phyloP scores from a whole-genome alignment of 2,113 vertebrate genomes.

The Coryphaenoides rupestris region DNA sequence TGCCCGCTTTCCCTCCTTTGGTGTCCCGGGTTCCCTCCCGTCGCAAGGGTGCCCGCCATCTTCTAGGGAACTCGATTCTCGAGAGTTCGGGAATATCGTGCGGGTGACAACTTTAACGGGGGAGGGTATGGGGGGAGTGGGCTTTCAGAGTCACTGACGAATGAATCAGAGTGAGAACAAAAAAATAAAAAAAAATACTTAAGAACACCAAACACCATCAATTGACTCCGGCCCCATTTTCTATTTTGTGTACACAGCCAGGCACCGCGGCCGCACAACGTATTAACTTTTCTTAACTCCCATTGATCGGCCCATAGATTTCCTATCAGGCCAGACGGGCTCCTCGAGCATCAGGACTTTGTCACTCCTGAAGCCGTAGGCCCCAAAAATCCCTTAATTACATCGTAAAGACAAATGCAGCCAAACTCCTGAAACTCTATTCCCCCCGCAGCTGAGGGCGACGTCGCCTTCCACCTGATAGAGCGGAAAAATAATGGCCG shows the following conservation, averaged over 20 bases:
- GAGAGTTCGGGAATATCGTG: constrained; percentile 18
- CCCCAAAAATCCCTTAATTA: constrained; percentile 70
- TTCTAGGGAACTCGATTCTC: background rate
- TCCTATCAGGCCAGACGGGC: constrained; percentile 41
- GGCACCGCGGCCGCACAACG: constrained; percentile 23
- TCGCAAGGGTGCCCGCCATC: background rate
- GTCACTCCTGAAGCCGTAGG: constrained; percentile 53
- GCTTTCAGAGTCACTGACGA: background rate
- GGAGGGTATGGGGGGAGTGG: too few species aligned
- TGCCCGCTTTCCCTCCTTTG: background rate
- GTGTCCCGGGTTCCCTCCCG: constrained; percentile 20
- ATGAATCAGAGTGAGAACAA: constrained; percentile 8
- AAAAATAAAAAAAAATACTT: constrained; percentile 18
- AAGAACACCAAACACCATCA: background rate
- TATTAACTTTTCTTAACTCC: constrained; percentile 37
- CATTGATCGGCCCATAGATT: constrained; percentile 56
- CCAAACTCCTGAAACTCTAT: constrained; percentile 61
- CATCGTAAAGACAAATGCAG: constrained; percentile 73
- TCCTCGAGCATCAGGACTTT: constrained; percentile 47
- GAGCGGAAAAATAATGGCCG: constrained; percentile 12
- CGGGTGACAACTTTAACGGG: too few species aligned
- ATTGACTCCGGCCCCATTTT: background rate
- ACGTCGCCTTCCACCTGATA: constrained; percentile 35
- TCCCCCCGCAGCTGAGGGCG: constrained; percentile 57
- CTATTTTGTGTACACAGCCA: constrained; percentile 8